phyloP scores from a whole-genome alignment of 2,888 invertebrate species.

The Nomada hirtipes region DNA sequence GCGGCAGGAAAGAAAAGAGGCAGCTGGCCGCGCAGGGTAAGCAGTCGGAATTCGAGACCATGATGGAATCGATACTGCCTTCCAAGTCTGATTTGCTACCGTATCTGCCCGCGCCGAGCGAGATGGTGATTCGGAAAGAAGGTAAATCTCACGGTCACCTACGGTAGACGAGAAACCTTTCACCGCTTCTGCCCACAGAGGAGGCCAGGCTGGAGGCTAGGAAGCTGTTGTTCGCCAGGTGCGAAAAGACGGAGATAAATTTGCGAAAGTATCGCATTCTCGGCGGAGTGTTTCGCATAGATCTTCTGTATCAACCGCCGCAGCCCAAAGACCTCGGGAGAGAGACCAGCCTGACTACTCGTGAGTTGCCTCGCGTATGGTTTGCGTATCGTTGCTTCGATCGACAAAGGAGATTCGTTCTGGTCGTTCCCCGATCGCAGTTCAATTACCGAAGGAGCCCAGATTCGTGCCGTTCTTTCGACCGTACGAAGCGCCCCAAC shows the following conservation, averaged over 20 bases:
- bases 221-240: constrained; percentile 75
- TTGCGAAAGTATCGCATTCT: constrained; percentile 90
- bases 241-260: constrained; percentile 86
- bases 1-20: constrained; percentile 31
- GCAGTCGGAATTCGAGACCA: constrained; percentile 83
- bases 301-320: constrained; percentile 91
- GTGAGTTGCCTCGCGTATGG: constrained; percentile 83
- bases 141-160: constrained; percentile 61
- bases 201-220: constrained; percentile 73
- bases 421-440: constrained; percentile 80
- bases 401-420: neutral
- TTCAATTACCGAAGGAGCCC: constrained; percentile 87
- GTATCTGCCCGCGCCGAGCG: constrained; percentile 76
- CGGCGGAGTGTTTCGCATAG: constrained; percentile 91
- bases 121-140: constrained; percentile 75
- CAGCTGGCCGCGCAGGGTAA: constrained; percentile 43
- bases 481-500: constrained; percentile 89
- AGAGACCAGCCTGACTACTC: constrained; percentile 85
- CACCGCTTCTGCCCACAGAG: constrained; percentile 81
- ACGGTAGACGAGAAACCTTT: neutral
- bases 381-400: neutral
- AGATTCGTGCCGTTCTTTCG: constrained; percentile 87
- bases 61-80: constrained; percentile 62
- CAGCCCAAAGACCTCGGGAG: constrained; percentile 88
- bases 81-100: constrained; percentile 81